Evolutionary conservation across 2,888 invertebrate genomes (phyloP).

Genomic region (Pyrrhia umbra): DNA sequence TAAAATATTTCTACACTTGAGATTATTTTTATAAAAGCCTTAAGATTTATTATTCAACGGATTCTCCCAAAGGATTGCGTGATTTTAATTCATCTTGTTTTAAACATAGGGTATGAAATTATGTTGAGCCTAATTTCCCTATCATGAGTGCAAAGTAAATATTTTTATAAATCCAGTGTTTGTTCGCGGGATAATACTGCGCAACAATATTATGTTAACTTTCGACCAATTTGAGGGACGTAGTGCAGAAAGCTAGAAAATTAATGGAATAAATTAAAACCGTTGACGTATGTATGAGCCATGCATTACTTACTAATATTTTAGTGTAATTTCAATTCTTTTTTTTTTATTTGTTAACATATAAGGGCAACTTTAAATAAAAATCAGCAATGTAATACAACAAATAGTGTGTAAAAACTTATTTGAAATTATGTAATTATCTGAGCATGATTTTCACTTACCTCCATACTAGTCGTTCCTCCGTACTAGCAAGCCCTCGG

Average conservation of each 20-base stretch:
- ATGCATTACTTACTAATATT: constrained; percentile 1
- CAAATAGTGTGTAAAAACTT: too few species aligned
- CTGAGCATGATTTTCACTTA: too few species aligned
- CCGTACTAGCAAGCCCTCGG: too few species aligned
- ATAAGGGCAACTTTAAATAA: too few species aligned
- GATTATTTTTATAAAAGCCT: constrained; percentile 31
- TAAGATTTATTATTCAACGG: constrained; percentile 16
- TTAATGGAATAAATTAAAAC: constrained; percentile 31
- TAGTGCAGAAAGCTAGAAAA: constrained; percentile 24
- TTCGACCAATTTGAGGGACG: constrained; percentile 27
- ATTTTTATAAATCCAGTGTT: constrained; percentile 66
- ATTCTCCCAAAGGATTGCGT: constrained; percentile 29
- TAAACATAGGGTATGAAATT: constrained; percentile 23
- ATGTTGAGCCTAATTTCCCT: constrained; percentile 63
- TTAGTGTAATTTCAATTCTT: background rate
- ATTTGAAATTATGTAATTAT: too few species aligned
- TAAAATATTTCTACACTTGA: constrained; percentile 11
- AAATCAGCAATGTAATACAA: too few species aligned
- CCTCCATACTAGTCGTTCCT: too few species aligned
- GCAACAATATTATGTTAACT: constrained; percentile 36
- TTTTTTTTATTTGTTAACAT: too few species aligned
- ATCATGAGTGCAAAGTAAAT: constrained; percentile 68
- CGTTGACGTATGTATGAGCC: constrained; percentile 1
- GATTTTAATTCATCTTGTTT: constrained; percentile 24
- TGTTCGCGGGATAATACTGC: constrained; percentile 62